Evolutionary conservation across 1,140 invertebrate genomes (phyloP), one percentile per base, ranked within the genome.

Genomic region (Helicoverpa zea): DNA sequence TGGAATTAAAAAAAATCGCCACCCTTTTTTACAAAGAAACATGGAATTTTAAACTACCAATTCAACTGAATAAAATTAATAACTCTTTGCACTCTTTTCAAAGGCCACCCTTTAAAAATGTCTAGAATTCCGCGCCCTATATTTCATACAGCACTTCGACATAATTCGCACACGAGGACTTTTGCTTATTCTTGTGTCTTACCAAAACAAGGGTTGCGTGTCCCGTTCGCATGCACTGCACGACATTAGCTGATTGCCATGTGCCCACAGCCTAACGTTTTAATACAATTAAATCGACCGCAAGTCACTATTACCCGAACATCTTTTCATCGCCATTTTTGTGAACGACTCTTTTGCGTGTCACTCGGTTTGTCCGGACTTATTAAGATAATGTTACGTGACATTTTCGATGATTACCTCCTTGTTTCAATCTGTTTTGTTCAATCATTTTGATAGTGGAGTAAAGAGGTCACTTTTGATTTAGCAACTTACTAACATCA

Each of bases 221-320:
- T 81, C 63, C 66, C 43, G 89, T 87, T 93, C 89, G 92, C 93
- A 92, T 93, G 92, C 87, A 86, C 83, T 79, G 83, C 77, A 59
- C 83, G 81, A 81, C 92, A 94, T 94, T 94, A 94, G 92, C 87
- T 93, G 92, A 94, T 94, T 94, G 92, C 81, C 78, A 85, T 91
- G 88, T 89, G 88, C 91, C 87, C 87, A 88, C 88, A 84, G 88
- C 88, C 88, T 91, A 91, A 91, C 90, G 90, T 93, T 94, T 94
- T 93, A 94, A 94, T 94, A 93, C 92, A 93, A 94, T 94, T 94
- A 93, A 91, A 93, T 91, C 84, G 89, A 91, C 90, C 87, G 84
- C 87, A 85, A 81, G 81, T 87, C 84, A 80, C 87, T 89, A 91
- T 88, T 92, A 92, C 90, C 88, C 86, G 79, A 83, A 89, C 87